These are phyloP conservation scores for Volucella inflata DNA, from an alignment of 2,888 invertebrate genomes.

Conservation along the genomic window DNA sequence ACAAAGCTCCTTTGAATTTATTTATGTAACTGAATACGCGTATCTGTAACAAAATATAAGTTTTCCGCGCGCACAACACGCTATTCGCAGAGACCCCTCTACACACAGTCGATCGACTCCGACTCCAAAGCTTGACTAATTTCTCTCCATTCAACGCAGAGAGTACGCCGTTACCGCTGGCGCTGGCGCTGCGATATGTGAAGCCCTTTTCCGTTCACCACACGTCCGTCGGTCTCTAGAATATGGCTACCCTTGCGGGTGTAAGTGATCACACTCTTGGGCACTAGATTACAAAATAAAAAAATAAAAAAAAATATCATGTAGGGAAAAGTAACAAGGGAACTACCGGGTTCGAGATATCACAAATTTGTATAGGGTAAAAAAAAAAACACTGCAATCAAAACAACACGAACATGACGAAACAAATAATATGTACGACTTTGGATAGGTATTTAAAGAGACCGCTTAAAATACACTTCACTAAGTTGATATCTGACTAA, in stretches of 20 bases:
- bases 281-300: constrained; percentile 45
- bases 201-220: constrained; percentile 64
- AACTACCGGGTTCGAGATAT: neutral
- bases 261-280: constrained; percentile 44
- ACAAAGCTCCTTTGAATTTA: constrained; percentile 18
- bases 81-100: constrained; percentile 13
- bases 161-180: constrained; percentile 48
- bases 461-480: neutral
- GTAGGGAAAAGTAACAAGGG: constrained; percentile 6
- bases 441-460: constrained; percentile 1
- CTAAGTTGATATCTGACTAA: neutral
- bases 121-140: constrained; percentile 72
- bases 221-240: neutral
- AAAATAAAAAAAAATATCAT: constrained; percentile 1
- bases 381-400: constrained; percentile 33
- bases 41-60: constrained; percentile 44
- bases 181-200: constrained; percentile 40
- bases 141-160: constrained; percentile 58
- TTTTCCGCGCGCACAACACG: constrained; percentile 43
- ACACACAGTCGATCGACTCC: constrained; percentile 63
- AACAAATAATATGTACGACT: constrained; percentile 9
- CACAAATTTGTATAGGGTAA: neutral
- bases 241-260: constrained; percentile 34
- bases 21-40: constrained; percentile 36
- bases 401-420: constrained; percentile 30